These are phyloP conservation scores for Phataginus tetradactyla DNA, from an alignment of 2,797 vertebrate genomes.

Conservation along the genomic window DNA sequence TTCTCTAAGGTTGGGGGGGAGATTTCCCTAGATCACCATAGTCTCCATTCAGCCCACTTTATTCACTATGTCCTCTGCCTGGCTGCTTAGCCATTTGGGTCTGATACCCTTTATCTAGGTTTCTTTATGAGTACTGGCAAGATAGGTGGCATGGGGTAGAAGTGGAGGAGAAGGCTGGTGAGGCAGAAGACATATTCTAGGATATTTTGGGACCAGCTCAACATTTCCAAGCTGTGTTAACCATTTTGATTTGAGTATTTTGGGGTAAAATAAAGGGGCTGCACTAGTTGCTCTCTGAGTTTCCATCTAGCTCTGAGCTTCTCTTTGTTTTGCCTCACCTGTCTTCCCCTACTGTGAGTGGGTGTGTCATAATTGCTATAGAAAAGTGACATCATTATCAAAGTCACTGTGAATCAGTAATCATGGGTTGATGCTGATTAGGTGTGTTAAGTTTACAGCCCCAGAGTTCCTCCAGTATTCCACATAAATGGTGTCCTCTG, in stretches of 20 bases:
- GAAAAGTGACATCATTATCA: not conserved
- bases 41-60: not conserved
- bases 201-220: not conserved
- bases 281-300: not conserved
- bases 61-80: not conserved
- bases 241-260: not conserved
- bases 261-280: not conserved
- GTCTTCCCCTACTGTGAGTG: not conserved
- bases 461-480: not conserved
- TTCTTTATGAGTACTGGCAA: not conserved
- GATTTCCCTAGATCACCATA: not conserved
- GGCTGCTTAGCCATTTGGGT: not conserved
- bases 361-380: not conserved
- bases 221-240: not conserved
- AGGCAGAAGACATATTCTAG: not conserved
- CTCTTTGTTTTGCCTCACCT: not conserved
- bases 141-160: not conserved
- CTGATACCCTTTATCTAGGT: not conserved
- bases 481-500: not conserved
- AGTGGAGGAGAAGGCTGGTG: not conserved
- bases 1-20: not conserved
- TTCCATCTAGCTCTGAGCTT: not conserved
- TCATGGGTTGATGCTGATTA: not conserved
- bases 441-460: not conserved
- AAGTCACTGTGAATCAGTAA: not conserved